Evolutionary conservation across 2,888 invertebrate species (phyloP), one percentile per base, ranked within the genome.

Genomic region (Syritta pipiens): DNA sequence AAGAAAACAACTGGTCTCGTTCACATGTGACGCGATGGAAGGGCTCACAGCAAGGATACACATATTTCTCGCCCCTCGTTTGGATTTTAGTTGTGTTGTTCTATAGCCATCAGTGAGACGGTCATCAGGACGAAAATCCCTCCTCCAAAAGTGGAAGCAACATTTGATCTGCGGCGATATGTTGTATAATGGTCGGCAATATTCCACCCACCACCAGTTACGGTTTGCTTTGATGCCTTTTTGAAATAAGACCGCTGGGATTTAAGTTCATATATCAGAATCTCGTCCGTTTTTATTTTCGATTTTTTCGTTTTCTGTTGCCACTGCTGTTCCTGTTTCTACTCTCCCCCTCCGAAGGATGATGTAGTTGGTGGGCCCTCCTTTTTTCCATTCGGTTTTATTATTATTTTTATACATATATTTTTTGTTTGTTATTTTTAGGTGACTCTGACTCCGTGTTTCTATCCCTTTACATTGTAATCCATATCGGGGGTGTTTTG

Each of bases 191-290:
- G 77, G 77, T 49, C 67, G 67, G 67, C 67, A 72, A 77, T 77
- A 72, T 72, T 67, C 72, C 65, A 53, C 67, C 65, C 72, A 67
- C 67, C 53, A 32, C 46, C 51, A 55, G 76, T 59, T 44, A 72
- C 53, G 62, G 74, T 69, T 79, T 77, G 81, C 82, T 82, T 74
- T 82, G 74, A 75, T 77, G 74, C 67, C 74, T 68, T 79, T 82
- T 79, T 82, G 82, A 83, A 83, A 83, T 82, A 83, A 83, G 83
- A 83, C 83, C 83, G 57, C 67, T 82, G 81, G 83, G 82, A 82
- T 68, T 81, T 76, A 37, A 77, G 77, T 79, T 68, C 77, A 79
- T 81, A 81, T 79, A 82, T 82, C 76, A 82, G 74, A 71, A 76
- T 48, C 40, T 62, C 59, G 57, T 60, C 67, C 59, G 44, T 59